Evolutionary conservation across 2,888 invertebrate species (phyloP).

Genomic region (Drosophila mimica): DNA sequence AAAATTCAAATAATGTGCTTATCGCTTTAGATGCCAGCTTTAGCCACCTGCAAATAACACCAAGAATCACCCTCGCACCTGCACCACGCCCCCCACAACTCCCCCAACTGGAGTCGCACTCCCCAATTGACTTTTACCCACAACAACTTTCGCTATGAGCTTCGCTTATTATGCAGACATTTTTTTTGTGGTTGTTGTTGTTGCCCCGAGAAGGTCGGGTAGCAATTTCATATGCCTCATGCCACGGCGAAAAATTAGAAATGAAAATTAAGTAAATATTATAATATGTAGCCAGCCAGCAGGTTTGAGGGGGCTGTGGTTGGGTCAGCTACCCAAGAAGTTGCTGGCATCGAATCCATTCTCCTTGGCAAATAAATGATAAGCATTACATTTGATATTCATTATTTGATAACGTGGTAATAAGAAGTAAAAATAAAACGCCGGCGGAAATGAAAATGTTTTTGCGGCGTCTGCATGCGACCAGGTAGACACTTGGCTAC

Average conservation of each 20-base stretch:
- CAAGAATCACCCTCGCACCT: slow-evolving; percentile 25
- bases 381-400: slow-evolving; percentile 82
- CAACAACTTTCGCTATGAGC: slow-evolving; percentile 65
- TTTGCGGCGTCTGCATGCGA: slow-evolving; percentile 9
- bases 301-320: slow-evolving; percentile 20
- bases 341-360: slow-evolving; percentile 41
- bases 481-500: slow-evolving; percentile 21
- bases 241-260: slow-evolving; percentile 70
- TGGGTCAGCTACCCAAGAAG: slow-evolving; percentile 17
- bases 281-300: slow-evolving; percentile 73
- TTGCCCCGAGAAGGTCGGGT: slow-evolving; percentile 27
- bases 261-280: slow-evolving; percentile 82
- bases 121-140: slow-evolving; percentile 54
- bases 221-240: slow-evolving; percentile 69
- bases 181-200: slow-evolving; percentile 28
- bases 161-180: slow-evolving; percentile 73
- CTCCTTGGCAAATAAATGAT: slow-evolving; percentile 78
- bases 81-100: background rate
- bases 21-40: slow-evolving; percentile 77
- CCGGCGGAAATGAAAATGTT: slow-evolving; percentile 75
- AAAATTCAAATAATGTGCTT: slow-evolving; percentile 81
- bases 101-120: slow-evolving; percentile 3
- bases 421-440: slow-evolving; percentile 80
- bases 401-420: slow-evolving; percentile 78
- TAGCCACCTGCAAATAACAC: slow-evolving; percentile 65